phyloP scores from a whole-genome alignment of 2,888 invertebrate genomes.

The Teleogryllus oceanicus region DNA sequence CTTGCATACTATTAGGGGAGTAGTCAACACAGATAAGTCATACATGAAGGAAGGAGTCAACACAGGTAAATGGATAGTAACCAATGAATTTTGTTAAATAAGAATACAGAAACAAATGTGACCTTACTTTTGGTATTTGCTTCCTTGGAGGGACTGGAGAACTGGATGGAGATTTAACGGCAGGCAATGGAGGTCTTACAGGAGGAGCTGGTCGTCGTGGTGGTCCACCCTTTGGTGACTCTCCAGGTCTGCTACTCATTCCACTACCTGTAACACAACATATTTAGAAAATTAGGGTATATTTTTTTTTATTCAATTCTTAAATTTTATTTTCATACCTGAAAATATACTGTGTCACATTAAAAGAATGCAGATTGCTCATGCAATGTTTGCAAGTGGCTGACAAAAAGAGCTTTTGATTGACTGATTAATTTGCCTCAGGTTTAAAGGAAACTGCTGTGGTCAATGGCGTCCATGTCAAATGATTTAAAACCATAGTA shows the following conservation, averaged over 20 bases:
- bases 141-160: conserved; percentile 36
- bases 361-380: no score
- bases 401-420: no score
- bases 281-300: not conserved
- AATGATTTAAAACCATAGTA: no score
- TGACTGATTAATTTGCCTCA: no score
- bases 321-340: no score
- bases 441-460: no score
- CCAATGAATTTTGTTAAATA: not conserved
- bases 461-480: no score
- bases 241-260: not conserved
- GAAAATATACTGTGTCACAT: no score
- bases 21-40: no score
- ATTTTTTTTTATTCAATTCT: no score
- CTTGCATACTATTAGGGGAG: no score
- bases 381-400: no score
- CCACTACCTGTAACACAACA: conserved; percentile 12
- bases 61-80: not conserved
- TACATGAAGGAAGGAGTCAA: not conserved
- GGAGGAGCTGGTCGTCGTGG: conserved; percentile 48
- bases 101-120: conserved; percentile 23
- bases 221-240: conserved; percentile 22
- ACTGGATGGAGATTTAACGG: conserved; percentile 47
- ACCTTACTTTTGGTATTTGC: conserved; percentile 36
- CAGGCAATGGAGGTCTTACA: conserved; percentile 54